phyloP scores from a whole-genome alignment of 1,140 invertebrate species.

The Pogonomyrmex barbatus region DNA sequence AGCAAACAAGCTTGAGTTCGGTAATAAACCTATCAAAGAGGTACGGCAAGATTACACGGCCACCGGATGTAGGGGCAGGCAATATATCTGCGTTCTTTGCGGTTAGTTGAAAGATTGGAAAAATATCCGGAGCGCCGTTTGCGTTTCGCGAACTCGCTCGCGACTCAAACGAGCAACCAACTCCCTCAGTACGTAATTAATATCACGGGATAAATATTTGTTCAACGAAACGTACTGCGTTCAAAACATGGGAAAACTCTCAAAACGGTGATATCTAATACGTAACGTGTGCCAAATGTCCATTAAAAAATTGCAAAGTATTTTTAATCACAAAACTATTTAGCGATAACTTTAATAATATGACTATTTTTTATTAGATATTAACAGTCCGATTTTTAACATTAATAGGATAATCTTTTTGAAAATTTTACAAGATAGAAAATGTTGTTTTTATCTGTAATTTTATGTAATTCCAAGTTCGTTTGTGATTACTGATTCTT shows the following conservation, averaged over 20 bases:
- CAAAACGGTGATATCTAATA: not conserved
- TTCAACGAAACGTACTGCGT: conserved; percentile 7
- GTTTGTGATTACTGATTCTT: not conserved
- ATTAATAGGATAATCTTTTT: not conserved
- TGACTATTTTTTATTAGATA: not conserved
- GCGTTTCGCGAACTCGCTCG: conserved; percentile 36
- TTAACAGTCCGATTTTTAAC: not conserved
- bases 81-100: conserved; percentile 46
- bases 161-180: conserved; percentile 31
- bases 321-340: not conserved
- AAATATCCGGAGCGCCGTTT: conserved; percentile 54
- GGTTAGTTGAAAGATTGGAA: conserved; percentile 48
- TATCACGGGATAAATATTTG: conserved; percentile 52
- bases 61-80: not conserved
- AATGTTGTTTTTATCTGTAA: not conserved
- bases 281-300: too few relatives aligned
- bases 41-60: conserved; percentile 44
- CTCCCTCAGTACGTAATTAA: conserved; percentile 52
- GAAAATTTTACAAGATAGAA: not conserved
- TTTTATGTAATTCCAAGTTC: not conserved
- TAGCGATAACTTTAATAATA: not conserved
- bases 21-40: conserved; percentile 62
- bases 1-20: conserved; percentile 56
- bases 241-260: conserved; percentile 2
- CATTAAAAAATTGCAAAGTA: not conserved